Percentiles rank a stretch among this genome's conserved stretches.
These are phyloP conservation scores for Teleogryllus occipitalis DNA, from an alignment of 1,140 invertebrate genomes.

Conservation along the genomic window DNA sequence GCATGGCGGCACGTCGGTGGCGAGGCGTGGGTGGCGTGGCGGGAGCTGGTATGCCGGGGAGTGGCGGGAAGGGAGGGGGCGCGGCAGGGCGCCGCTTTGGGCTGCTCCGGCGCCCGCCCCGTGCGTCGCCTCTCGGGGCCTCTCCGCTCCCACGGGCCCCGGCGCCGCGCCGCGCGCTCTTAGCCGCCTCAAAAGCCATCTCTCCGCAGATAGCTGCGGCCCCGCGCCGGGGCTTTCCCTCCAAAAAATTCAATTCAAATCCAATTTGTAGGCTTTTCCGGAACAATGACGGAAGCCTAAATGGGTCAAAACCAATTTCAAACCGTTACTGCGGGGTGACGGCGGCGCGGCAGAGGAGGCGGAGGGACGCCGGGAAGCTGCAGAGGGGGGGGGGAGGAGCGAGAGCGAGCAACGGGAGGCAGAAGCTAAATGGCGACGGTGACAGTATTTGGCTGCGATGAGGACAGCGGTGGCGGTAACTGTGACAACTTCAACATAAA, in stretches of 20 bases:
- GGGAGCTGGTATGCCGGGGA: too few relatives aligned
- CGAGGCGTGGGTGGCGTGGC: too few relatives aligned
- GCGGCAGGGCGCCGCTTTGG: too few relatives aligned
- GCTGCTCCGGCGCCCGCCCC: too few relatives aligned
- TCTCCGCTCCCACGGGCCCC: background rate
- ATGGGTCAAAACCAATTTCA: slow-evolving; percentile 18
- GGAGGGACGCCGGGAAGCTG: background rate
- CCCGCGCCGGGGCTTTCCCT: background rate
- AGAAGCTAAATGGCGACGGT: background rate
- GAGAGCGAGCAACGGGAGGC: background rate
- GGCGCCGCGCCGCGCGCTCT: background rate
- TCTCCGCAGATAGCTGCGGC: background rate
- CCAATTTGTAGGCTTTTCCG: slow-evolving; percentile 16
- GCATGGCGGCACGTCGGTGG: too few relatives aligned
- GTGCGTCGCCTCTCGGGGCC: background rate
- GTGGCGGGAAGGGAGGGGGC: too few relatives aligned
- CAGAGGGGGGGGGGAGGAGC: background rate
- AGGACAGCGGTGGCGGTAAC: background rate
- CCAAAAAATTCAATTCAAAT: slow-evolving; percentile 14
- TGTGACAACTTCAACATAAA: background rate
- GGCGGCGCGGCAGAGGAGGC: background rate
- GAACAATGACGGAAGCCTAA: slow-evolving; percentile 17
- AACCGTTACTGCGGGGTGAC: background rate
- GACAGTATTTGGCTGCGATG: too few relatives aligned
- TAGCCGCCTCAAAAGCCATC: background rate